These are phyloP conservation scores for Accipiter virgatus DNA, from an alignment of 2,113 vertebrate species.

Conservation along the genomic window DNA sequence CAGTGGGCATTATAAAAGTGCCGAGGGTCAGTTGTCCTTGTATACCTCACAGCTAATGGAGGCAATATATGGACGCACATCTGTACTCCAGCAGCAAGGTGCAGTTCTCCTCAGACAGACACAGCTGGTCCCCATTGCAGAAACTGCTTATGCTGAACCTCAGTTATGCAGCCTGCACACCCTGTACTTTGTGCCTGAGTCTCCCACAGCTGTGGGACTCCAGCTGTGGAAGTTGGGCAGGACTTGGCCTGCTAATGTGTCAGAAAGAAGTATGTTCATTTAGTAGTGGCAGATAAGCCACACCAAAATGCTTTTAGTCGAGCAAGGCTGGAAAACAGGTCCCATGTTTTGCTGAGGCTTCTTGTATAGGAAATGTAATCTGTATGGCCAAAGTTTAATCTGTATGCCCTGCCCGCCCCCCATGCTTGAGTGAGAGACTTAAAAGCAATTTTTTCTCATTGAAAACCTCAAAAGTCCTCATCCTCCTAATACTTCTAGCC, in stretches of 20 bases:
- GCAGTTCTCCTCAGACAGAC: background rate
- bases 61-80: background rate
- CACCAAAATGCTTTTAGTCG: background rate
- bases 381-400: background rate
- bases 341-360: background rate
- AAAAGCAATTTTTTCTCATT: background rate
- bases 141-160: background rate
- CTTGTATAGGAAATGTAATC: background rate
- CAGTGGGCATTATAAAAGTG: background rate
- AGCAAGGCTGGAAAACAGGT: background rate
- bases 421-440: background rate
- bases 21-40: background rate
- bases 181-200: background rate
- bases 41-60: background rate
- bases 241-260: background rate
- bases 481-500: background rate
- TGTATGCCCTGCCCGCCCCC: too few relatives aligned
- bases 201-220: background rate
- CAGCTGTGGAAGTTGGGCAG: background rate
- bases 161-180: background rate
- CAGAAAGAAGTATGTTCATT: background rate
- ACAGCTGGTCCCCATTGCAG: background rate
- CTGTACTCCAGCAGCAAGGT: background rate
- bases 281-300: background rate
- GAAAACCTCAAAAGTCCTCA: background rate